phyloP scores from a whole-genome alignment of 2,797 vertebrate species.

The Pangasius macronema region DNA sequence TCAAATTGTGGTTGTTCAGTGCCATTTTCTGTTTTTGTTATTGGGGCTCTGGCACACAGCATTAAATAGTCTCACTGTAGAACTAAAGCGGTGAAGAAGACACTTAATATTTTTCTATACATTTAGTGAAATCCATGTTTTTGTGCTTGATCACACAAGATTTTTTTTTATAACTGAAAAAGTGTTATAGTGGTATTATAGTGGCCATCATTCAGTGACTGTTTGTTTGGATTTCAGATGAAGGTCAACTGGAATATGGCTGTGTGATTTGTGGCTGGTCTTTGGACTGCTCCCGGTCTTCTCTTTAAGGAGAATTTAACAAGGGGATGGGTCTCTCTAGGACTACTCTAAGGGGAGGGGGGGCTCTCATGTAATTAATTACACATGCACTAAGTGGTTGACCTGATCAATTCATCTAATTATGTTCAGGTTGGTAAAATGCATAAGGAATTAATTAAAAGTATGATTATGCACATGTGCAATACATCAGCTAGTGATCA shows the following conservation, averaged over 20 bases:
- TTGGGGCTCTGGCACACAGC: slow-evolving; percentile 13
- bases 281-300: slow-evolving; percentile 40
- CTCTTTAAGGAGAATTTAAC: slow-evolving; percentile 34
- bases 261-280: slow-evolving; percentile 34
- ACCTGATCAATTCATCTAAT: slow-evolving; percentile 53
- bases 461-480: neutral
- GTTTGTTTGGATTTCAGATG: neutral
- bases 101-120: neutral
- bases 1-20: slow-evolving; percentile 43
- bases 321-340: slow-evolving; percentile 26
- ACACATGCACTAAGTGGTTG: slow-evolving; percentile 42
- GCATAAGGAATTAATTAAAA: slow-evolving; percentile 1
- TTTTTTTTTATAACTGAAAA: neutral
- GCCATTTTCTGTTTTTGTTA: slow-evolving; percentile 53
- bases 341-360: neutral
- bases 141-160: too few relatives aligned
- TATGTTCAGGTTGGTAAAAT: slow-evolving; percentile 35
- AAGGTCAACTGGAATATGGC: slow-evolving; percentile 15
- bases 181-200: neutral
- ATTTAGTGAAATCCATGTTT: neutral
- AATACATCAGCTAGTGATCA: neutral
- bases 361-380: slow-evolving; percentile 53
- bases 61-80: slow-evolving; percentile 32
- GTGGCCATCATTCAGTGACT: neutral
- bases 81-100: neutral